Conservation (phyloP, 92 coral and sea anemone genomes). For the Chrysogorgia sp. region DNA sequence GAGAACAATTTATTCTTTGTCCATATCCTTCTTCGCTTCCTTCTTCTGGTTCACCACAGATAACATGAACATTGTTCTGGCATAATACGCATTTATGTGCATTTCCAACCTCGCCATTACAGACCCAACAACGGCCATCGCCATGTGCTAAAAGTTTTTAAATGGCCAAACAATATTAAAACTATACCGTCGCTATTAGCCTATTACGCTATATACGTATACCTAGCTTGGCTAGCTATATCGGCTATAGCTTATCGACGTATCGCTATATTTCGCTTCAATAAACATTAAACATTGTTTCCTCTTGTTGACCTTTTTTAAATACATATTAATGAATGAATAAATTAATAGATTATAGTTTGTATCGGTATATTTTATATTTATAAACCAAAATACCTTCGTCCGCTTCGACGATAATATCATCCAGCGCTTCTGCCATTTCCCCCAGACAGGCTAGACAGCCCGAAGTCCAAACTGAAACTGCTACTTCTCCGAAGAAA, state of each 20-base stretch:
- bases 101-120: conserved; percentile 24
- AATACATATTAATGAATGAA: background rate
- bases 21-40: too few species aligned
- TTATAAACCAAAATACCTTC: background rate
- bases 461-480: too few species aligned
- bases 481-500: too few species aligned
- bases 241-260: too few species aligned
- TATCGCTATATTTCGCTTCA: too few species aligned
- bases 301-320: too few species aligned
- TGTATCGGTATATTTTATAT: background rate
- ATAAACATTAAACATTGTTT: too few species aligned
- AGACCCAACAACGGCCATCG: conserved; percentile 9
- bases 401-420: background rate
- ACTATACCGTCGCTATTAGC: background rate
- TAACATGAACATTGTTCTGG: background rate
- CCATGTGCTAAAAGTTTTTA: background rate
- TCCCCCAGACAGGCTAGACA: too few species aligned
- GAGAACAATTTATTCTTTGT: conserved; percentile 16
- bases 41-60: conserved; percentile 35
- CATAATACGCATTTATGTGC: conserved; percentile 14
- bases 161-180: background rate
- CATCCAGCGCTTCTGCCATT: background rate
- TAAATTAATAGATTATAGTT: background rate
- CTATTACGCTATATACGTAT: too few species aligned
- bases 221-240: too few species aligned